These are phyloP conservation scores for Girardinus metallicus DNA, from an alignment of 2,797 vertebrate species.

Conservation along the genomic window DNA sequence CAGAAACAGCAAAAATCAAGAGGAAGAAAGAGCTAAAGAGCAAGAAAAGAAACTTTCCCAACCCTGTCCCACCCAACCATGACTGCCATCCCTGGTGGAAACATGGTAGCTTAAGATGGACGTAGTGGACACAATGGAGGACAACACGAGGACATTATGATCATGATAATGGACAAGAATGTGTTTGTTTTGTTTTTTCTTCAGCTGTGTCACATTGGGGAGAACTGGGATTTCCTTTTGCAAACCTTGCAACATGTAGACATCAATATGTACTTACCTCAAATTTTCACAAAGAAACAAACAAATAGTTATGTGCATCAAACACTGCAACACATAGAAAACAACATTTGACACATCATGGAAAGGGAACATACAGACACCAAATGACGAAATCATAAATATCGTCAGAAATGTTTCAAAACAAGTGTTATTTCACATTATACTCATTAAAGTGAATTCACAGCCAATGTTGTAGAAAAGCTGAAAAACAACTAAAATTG, in stretches of 20 bases:
- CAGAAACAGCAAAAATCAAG: slow-evolving; percentile 58
- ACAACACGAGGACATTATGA: slow-evolving; percentile 37
- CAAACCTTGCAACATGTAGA: slow-evolving; percentile 27
- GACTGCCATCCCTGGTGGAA: slow-evolving; percentile 45
- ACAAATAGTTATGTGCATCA: slow-evolving; percentile 33
- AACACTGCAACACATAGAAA: slow-evolving; percentile 19
- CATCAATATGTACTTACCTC: slow-evolving; percentile 62
- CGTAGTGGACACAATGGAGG: slow-evolving; percentile 44
- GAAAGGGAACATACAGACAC: slow-evolving; percentile 9
- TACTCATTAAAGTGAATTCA: background rate
- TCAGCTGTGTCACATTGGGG: slow-evolving; percentile 26
- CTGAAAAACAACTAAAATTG: background rate
- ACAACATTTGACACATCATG: slow-evolving; percentile 2
- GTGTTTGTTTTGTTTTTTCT: slow-evolving; percentile 44
- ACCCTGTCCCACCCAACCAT: slow-evolving; percentile 34
- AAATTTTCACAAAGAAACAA: slow-evolving; percentile 36
- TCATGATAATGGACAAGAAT: slow-evolving; percentile 50
- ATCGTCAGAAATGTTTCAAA: background rate
- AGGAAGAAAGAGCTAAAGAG: slow-evolving; percentile 33
- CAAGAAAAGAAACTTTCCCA: slow-evolving; percentile 48
- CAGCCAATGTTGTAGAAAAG: background rate
- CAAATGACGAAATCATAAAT: background rate
- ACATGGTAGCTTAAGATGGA: slow-evolving; percentile 68
- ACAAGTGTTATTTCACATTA: background rate
- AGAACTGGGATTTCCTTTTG: slow-evolving; percentile 28